These are phyloP conservation scores for Drosophila flavopinicola DNA, from an alignment of 2,888 invertebrate species.

Conservation along the genomic window DNA sequence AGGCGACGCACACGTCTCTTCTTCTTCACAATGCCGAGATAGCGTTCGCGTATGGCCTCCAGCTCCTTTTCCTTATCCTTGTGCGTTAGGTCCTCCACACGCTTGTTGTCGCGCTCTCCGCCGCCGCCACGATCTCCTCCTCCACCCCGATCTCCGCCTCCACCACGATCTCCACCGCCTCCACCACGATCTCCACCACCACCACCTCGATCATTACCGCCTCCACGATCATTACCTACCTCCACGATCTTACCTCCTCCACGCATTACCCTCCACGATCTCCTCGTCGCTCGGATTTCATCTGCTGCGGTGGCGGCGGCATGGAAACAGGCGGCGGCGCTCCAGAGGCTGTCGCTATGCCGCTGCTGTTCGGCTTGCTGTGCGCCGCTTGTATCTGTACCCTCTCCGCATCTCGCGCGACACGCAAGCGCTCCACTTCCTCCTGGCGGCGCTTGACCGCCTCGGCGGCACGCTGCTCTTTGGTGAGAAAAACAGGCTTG, in stretches of 20 bases:
- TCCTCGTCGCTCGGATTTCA: constrained; percentile 59
- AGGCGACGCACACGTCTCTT: constrained; percentile 95
- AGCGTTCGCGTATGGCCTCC: constrained; percentile 97
- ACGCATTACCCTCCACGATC: no score
- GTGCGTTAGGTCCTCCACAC: constrained; percentile 84
- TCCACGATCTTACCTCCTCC: constrained; percentile 11
- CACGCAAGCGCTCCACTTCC: constrained; percentile 92
- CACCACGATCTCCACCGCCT: constrained; percentile 22
- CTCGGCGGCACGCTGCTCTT: constrained; percentile 96
- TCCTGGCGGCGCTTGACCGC: constrained; percentile 95
- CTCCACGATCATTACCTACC: constrained; percentile 27
- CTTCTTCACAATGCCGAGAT: constrained; percentile 96
- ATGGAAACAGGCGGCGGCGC: constrained; percentile 36
- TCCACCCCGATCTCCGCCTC: constrained; percentile 16
- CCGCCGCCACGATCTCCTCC: constrained; percentile 37
- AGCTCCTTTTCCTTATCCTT: constrained; percentile 96
- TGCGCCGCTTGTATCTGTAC: constrained; percentile 53
- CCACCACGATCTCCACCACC: constrained; percentile 79
- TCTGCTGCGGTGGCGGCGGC: constrained; percentile 35
- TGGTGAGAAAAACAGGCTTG: constrained; percentile 98
- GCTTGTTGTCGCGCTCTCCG: constrained; percentile 84
- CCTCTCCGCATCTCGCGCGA: constrained; percentile 85
- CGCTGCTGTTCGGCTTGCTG: constrained; percentile 37
- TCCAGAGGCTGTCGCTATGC: constrained; percentile 65
- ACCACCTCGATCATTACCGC: constrained; percentile 44